A percentile compares a stretch with the other conserved stretches of the same genome.
Evolutionary conservation across 2,113 vertebrate species (phyloP).

Genomic region (Pelobates fuscus): DNA sequence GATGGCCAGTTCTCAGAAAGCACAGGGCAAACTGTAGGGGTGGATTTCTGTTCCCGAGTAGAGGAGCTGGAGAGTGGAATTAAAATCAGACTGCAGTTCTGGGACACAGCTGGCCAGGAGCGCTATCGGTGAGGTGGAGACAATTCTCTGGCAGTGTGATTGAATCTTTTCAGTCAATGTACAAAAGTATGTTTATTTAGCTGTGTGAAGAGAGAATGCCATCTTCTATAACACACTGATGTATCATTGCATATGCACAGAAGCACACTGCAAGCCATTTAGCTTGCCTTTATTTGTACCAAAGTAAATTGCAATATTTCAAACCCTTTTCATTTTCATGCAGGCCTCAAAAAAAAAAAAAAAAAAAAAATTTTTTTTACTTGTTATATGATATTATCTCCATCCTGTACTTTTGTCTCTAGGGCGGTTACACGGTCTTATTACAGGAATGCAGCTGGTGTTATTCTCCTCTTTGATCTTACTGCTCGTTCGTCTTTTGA

Average conservation of each 20-base stretch:
- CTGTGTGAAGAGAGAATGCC: neutral
- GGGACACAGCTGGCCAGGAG: conserved; percentile 88
- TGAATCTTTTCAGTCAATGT: neutral
- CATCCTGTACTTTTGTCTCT: neutral
- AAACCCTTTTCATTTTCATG: too few relatives aligned
- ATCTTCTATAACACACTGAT: neutral
- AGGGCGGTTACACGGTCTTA: conserved; percentile 83
- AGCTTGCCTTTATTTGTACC: neutral
- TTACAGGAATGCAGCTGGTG: conserved; percentile 77
- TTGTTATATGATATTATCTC: neutral
- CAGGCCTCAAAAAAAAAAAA: too few relatives aligned
- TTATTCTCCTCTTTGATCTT: conserved; percentile 80
- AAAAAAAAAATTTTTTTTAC: too few relatives aligned
- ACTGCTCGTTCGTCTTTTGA: conserved; percentile 77
- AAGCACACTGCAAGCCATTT: too few relatives aligned
- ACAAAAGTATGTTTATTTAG: neutral
- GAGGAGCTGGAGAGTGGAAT: conserved; percentile 77
- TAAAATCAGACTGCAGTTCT: conserved; percentile 83
- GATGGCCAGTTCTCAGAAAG: conserved; percentile 76
- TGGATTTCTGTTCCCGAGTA: conserved; percentile 83
- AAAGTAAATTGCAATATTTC: too few relatives aligned
- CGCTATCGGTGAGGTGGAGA: conserved; percentile 74
- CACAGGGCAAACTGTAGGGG: conserved; percentile 77
- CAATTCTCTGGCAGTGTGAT: neutral
- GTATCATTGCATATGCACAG: neutral